Percentiles rank a stretch among this genome's conserved stretches.
These are phyloP conservation scores for Rhogogaster chlorosoma DNA, from an alignment of 2,888 invertebrate genomes.

Conservation along the genomic window DNA sequence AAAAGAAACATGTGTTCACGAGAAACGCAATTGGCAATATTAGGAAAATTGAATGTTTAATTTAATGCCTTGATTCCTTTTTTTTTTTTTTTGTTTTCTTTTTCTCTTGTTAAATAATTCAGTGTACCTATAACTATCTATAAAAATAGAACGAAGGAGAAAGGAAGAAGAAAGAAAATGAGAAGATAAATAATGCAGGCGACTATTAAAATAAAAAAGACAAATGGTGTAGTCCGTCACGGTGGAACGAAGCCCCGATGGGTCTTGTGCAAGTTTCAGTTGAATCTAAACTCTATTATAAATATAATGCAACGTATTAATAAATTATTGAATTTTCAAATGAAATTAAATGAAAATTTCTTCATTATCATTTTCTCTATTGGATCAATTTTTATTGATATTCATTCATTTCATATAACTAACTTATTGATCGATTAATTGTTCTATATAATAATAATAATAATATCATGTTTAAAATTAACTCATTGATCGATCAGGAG, in stretches of 20 bases:
- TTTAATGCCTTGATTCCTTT: background rate
- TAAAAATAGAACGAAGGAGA: background rate
- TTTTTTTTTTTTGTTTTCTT: background rate
- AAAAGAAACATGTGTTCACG: background rate
- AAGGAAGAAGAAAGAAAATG: background rate
- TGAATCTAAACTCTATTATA: background rate
- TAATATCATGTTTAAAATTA: background rate
- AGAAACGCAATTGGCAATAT: background rate
- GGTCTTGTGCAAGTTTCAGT: background rate
- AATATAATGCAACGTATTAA: background rate
- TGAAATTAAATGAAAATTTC: background rate
- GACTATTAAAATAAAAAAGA: background rate
- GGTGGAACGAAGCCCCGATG: background rate
- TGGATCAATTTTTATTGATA: background rate
- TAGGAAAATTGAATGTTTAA: background rate
- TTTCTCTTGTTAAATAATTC: background rate
- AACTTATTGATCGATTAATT: too few species aligned
- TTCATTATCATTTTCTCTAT: background rate
- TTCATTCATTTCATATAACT: background rate
- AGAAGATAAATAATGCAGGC: background rate
- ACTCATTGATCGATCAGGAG: background rate
- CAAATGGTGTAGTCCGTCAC: background rate
- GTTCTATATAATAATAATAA: background rate
- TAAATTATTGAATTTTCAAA: conserved; percentile 5
- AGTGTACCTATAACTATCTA: background rate